Evolutionary conservation across 2,113 vertebrate species (phyloP), one percentile per base, ranked within the genome.

Genomic region (Hypanus sabinus): DNA sequence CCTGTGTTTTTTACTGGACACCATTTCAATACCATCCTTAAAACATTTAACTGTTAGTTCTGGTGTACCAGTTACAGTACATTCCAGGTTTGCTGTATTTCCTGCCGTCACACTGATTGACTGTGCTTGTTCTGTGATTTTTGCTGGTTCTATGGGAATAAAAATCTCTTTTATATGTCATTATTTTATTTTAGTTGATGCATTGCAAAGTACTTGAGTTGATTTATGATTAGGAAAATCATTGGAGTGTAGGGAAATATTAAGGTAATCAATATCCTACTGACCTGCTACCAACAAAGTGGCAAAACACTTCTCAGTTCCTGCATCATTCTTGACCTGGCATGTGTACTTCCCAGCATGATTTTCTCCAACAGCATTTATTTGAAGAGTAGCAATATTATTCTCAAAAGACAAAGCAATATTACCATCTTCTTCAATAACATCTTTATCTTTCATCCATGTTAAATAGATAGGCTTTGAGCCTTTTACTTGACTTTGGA

Each of bases 401-500:
- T 97, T 97, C 94, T 98, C 97, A 96, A 99, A 99, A 1, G 96
- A 97, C 94, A 97, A 97, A 94, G 95, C 96, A 94, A 98, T 96
- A 55, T 98, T 97, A 94, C 97, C 96, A 95, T 98, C 98, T 0
- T 99, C 97, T 94, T 98, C 96, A 94, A 99, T 96, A 96, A 98
- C 98, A 95, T 97, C 97, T 94, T 99, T 98, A 95, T 99, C 98
- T 96, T 99, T 99, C 94, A 99, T 97, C 99, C 99, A 99, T 93
- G 97, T 97, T 27, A 99, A 96, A 94, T 97, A 97, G 93, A 99
- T 95, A 18, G 98, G 98, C 14, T 97, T 96, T 93, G 99, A 98
- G 0, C 99, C 99, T 76, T 94, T 95, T 94, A 99, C 94, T 0
- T 96, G 22, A 8, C 98, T 97, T 95, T 98, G 98, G 95, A 99